Evolutionary conservation across 2,113 vertebrate species (phyloP), one percentile per base, ranked within the genome.

Genomic region (Saccopteryx leptura): DNA sequence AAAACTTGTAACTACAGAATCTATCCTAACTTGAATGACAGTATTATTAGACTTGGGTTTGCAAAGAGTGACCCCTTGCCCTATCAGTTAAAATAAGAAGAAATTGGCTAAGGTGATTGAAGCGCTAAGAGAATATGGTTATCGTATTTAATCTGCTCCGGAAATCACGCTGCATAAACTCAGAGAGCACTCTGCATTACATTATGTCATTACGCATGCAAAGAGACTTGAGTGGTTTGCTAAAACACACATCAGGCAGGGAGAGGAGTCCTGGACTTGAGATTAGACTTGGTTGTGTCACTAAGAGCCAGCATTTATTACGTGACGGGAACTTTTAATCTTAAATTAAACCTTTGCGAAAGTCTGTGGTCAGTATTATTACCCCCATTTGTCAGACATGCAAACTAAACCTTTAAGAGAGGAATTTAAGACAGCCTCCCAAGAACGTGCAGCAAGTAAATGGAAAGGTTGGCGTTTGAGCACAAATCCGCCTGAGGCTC

Each of bases 61-160:
- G 75, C n/a, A 50, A 88, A 89, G 9, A 4, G 10, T 82, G 75
- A 63, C 24, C 46, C 46, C 54, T 68, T 63, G 82, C 15, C 28
- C 48, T 89, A 9, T n/a, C 46, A 75, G 24, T 74, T 86, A 74
- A 93, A 75, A 72, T 31, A 87, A 75, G 93, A 75, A 33, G 68
- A 82, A 48, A 91, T 46, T 46, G 69, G 21, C 39, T 66, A 4
- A 66, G 52, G 17, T 14, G 54, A 80, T 48, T 15, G 48, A 56
- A 79, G 21, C 19, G 19, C 39, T 28, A 13, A 89, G 75, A 86
- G 65, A 87, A 28, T 28, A 6, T n/a, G 48, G n/a, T 69, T 82
- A 24, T 19, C 90, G 17, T 18, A 17, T 54, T 80, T 76, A 52
- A 60, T 65, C 46, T 63, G 7, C 58, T 54, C 72, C 58, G 31